Conservation (phyloP, 2,797 vertebrate species). For the Hirundo rustica region DNA sequence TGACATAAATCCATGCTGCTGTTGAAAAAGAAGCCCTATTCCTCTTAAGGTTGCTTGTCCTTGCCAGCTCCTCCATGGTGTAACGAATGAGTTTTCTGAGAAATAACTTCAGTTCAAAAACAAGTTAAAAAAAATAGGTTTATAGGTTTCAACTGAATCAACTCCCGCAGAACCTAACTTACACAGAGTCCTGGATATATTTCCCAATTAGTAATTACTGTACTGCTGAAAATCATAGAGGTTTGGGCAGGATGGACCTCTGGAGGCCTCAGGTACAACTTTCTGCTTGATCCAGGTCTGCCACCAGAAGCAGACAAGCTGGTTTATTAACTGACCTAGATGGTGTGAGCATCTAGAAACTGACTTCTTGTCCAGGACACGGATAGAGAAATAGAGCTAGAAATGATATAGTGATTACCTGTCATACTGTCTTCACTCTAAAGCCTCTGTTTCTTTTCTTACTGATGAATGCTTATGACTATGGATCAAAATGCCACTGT, state of each 20-base stretch:
- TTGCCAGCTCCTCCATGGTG: neutral
- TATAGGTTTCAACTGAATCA: neutral
- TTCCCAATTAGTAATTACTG: neutral
- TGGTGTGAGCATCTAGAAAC: neutral
- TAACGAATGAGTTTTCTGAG: neutral
- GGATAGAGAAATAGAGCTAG: fast-evolving
- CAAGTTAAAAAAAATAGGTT: neutral
- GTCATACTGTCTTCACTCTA: neutral
- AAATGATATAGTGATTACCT: neutral
- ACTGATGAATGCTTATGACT: neutral
- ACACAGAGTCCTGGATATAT: neutral
- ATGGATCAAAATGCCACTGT: neutral
- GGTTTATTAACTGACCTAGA: neutral
- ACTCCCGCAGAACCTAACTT: neutral
- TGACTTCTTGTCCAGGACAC: neutral
- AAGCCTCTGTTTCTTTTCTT: neutral
- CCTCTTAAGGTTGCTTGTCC: neutral
- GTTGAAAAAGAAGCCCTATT: neutral
- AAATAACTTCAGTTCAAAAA: neutral
- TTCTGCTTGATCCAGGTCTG: neutral
- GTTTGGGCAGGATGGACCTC: neutral
- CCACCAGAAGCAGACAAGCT: neutral
- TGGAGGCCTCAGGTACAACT: neutral
- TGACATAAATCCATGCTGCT: neutral
- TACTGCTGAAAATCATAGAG: neutral